phyloP scores from a whole-genome alignment of 2,888 invertebrate genomes.

The Allygus modestus region DNA sequence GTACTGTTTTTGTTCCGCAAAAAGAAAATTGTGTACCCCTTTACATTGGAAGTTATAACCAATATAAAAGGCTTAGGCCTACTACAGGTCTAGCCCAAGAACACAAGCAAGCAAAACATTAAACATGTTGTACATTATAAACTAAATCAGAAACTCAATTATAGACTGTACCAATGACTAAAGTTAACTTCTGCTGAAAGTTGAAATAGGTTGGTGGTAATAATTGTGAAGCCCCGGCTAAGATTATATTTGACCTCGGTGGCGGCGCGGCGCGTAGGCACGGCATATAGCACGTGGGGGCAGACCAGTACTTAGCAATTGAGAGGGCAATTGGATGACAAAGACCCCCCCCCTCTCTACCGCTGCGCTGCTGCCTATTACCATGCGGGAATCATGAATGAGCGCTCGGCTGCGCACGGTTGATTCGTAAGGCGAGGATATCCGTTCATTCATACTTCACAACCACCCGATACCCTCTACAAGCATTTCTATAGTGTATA shows the following conservation, averaged over 20 bases:
- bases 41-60: too few relatives aligned
- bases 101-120: too few relatives aligned
- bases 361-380: not conserved
- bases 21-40: too few relatives aligned
- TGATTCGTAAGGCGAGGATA: constrained; percentile 17
- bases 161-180: too few relatives aligned
- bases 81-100: too few relatives aligned
- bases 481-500: too few relatives aligned
- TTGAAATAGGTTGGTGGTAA: not conserved
- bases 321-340: constrained; percentile 31
- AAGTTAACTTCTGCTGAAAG: too few relatives aligned
- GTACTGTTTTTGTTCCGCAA: too few relatives aligned
- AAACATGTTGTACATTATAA: too few relatives aligned
- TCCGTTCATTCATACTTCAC: constrained; percentile 47
- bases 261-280: constrained; percentile 23
- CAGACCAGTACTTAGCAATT: constrained; percentile 16
- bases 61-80: too few relatives aligned
- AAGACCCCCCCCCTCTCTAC: constrained; percentile 9
- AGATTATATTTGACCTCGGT: constrained; percentile 17
- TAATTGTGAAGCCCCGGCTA: not conserved
- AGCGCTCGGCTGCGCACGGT: constrained; percentile 39
- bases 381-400: constrained; percentile 45
- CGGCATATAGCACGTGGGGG: constrained; percentile 7
- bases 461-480: not conserved
- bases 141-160: too few relatives aligned